A percentile compares a stretch with the other conserved stretches of the same genome.
phyloP scores from a whole-genome alignment of 2,888 invertebrate species.

The Mactromeris polynyma region DNA sequence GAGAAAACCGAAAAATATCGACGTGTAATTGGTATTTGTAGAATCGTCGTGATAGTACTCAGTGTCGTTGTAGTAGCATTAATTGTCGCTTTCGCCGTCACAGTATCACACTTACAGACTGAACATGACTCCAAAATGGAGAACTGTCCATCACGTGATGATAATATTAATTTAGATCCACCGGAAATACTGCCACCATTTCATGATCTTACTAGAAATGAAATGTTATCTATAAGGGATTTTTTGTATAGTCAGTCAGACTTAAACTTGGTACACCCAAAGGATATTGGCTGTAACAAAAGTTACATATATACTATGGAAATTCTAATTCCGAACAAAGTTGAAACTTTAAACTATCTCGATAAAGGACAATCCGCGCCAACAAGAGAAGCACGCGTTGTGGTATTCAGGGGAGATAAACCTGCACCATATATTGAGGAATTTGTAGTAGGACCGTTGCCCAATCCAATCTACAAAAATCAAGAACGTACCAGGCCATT shows the following conservation, averaged over 20 bases:
- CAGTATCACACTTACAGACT: conserved; percentile 22
- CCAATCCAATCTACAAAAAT: conserved; percentile 71
- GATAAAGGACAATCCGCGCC: conserved; percentile 68
- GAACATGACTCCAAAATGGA: conserved; percentile 26
- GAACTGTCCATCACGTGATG: conserved; percentile 32
- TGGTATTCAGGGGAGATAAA: conserved; percentile 78
- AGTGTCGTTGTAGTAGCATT: conserved; percentile 33
- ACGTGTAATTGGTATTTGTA: conserved; percentile 38
- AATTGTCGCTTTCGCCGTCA: conserved; percentile 43
- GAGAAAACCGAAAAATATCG: conserved; percentile 41
- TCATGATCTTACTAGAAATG: conserved; percentile 62
- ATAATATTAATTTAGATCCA: conserved; percentile 55
- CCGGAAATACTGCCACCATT: conserved; percentile 62
- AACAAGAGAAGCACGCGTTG: conserved; percentile 74
- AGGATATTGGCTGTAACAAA: conserved; percentile 38
- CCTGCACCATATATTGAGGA: conserved; percentile 76
- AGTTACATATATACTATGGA: conserved; percentile 66
- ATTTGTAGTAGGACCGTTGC: conserved; percentile 77
- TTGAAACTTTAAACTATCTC: conserved; percentile 47
- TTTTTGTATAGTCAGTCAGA: conserved; percentile 56
- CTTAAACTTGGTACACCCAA: conserved; percentile 54
- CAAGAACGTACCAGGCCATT: conserved; percentile 69
- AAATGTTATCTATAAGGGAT: conserved; percentile 55
- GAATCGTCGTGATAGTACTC: conserved; percentile 40
- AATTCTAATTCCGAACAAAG: conserved; percentile 59